Conservation (phyloP, 2,113 vertebrate species). For the Macaca mulatta region DNA sequence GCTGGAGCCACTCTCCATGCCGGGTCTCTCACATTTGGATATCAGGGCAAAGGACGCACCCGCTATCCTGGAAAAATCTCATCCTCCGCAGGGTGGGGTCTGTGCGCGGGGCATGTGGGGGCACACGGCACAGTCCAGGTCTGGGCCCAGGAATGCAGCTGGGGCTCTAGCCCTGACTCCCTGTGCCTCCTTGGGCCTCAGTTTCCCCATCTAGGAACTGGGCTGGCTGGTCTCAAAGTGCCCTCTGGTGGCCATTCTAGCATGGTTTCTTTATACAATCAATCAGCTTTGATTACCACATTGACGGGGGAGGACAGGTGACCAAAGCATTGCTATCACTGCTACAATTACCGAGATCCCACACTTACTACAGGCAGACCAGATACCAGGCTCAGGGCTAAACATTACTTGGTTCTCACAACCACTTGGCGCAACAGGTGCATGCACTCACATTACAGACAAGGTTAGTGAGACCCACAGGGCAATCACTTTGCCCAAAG, state of each 20-base stretch:
- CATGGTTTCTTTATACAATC: background rate
- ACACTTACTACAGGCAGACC: rapidly evolving
- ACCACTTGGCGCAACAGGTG: rapidly evolving
- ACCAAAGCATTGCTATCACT: rapidly evolving
- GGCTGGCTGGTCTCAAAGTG: background rate
- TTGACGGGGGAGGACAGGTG: background rate
- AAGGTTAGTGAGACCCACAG: background rate
- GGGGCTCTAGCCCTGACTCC: background rate
- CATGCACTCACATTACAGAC: rapidly evolving
- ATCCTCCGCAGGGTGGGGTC: rapidly evolving
- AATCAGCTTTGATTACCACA: background rate
- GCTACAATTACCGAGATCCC: rapidly evolving
- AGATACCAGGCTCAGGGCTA: rapidly evolving
- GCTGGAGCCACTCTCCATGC: background rate
- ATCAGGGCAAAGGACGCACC: rapidly evolving
- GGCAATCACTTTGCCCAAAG: rapidly evolving
- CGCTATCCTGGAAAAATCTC: background rate
- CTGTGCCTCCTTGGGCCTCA: background rate
- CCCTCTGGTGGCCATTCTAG: rapidly evolving
- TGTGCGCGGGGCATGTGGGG: rapidly evolving
- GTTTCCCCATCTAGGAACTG: background rate
- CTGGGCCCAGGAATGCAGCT: background rate
- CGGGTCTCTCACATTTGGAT: background rate
- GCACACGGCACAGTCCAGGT: background rate
- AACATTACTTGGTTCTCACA: rapidly evolving